Conservation (phyloP, 2,888 invertebrate genomes). For the Agrotis clavis region DNA sequence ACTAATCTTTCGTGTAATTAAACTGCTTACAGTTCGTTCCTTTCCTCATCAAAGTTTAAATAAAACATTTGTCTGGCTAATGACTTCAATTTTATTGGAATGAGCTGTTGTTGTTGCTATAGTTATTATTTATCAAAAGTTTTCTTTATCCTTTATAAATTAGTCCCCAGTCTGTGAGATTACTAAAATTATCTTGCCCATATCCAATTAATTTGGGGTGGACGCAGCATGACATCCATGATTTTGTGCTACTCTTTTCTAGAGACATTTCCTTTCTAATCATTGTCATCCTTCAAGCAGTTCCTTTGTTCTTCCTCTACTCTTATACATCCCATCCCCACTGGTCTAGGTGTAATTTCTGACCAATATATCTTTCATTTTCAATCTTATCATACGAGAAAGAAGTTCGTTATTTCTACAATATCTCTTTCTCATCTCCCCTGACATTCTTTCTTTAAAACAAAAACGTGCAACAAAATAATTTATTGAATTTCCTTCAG, state of each 20-base stretch:
- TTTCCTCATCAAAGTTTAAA: no score
- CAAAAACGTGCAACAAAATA: constrained; percentile 32
- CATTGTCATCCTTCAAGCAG: background rate
- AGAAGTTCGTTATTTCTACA: background rate
- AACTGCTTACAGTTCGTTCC: no score
- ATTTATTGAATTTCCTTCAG: constrained; percentile 20
- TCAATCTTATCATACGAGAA: background rate
- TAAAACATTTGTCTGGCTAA: background rate
- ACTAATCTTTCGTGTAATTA: background rate
- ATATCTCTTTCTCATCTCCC: background rate
- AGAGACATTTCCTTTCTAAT: background rate
- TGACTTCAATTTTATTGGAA: background rate
- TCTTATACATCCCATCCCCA: background rate
- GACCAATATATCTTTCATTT: background rate
- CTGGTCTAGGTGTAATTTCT: background rate
- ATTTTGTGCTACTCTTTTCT: no score
- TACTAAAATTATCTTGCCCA: no score
- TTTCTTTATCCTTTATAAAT: no score
- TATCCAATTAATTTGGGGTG: background rate
- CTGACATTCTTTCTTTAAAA: constrained; percentile 4
- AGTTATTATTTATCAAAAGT: background rate
- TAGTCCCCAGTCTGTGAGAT: no score
- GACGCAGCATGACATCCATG: background rate
- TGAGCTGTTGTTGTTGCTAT: no score
- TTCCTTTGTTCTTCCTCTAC: no score